Base-by-base conservation (phyloP, 2,888 invertebrate genomes). In the Ommatoiulus sabulosus region DNA sequence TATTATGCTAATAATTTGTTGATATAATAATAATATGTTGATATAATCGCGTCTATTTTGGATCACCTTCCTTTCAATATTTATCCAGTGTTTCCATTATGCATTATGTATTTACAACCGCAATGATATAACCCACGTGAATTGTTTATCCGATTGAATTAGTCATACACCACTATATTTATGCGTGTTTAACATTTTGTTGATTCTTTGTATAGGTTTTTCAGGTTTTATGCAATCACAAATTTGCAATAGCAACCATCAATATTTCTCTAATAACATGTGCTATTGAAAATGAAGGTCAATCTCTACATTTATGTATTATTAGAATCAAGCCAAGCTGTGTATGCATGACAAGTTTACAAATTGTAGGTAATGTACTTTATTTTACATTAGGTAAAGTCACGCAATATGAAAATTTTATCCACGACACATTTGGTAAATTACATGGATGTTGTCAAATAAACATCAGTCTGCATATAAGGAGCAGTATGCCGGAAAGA, bases 61-160 rank as follows among this genome's bases (percentile, higher is more conserved):
- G 72, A 24, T 72, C 72, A 72, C 20, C 72, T 72, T 72, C 24
- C 72, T 72, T 24, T 72, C 24, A 24, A 20, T 72, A 72, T 72
- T 24, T 72, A 72, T 72, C 72, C 7, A 72, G 20, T 72, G 72
- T 72, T 72, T 72, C 72, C 72, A 72, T 72, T 72, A 72, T 72
- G 8, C 72, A 72, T 72, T 72, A 24, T 72, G 72, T 72, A 72
- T 72, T 72, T 72, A 20, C 72, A 24, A 24, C 72, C 20, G 72
- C 24, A 72, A 72, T 72, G 1, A 24, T 72, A 24, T 72, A 24
- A 72, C 72, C 72, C 72, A 72, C 24, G 24, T 8, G 72, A 1
- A 24, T 8, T 24, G 10, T 72, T 72, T 72, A 24, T 72, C 20
- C 24, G 72, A 72, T 72, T 72, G 72, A 72, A 72, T 72, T 72